Evolutionary conservation across 2,888 invertebrate species (phyloP), one percentile per base, ranked within the genome.

Genomic region (Drosophila melanosoma): DNA sequence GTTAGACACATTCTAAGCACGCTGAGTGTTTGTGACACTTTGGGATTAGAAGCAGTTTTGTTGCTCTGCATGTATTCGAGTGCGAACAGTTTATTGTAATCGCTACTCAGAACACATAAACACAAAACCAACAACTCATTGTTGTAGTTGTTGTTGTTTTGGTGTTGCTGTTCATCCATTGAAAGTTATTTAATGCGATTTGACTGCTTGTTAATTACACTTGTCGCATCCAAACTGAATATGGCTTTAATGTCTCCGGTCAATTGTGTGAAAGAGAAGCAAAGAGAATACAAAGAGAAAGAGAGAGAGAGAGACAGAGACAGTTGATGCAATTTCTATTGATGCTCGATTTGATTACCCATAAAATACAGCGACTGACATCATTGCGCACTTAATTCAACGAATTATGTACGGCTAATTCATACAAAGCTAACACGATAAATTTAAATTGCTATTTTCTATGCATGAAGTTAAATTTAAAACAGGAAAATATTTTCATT

Each of bases 1-100:
- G 36, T n/a, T 26, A 2, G 52, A 45, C 32, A 56, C 38, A 40
- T 48, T 57, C 32, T 36, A 67, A 60, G 68, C 38, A 53, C 63
- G 48, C 20, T 45, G 60, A 58, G 57, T 72, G 61, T 58, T 61
- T 76, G 59, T 60, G 66, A 61, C 74, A 74, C 74, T 66, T 63
- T 36, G 62, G 74, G 66, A 60, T 77, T 74, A 74, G 69, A 48
- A 60, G 35, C 53, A 54, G 36, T 60, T 54, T 56, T 29, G 38
- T 36, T 56, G 61, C 59, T 51, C 10, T n/a, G 64, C 64, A 57
- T 42, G 38, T 51, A 59, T 59, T 38, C 51, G 29, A 74, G 85
- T 80, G 83, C 66, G 75, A 87, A 84, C 75, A 87, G 82, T 87
- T 82, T 78, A 83, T 72, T 87, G 87, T 87, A 83, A 83, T 83